Conservation (phyloP, 2,113 vertebrate species). For the Trogon melanurus region DNA sequence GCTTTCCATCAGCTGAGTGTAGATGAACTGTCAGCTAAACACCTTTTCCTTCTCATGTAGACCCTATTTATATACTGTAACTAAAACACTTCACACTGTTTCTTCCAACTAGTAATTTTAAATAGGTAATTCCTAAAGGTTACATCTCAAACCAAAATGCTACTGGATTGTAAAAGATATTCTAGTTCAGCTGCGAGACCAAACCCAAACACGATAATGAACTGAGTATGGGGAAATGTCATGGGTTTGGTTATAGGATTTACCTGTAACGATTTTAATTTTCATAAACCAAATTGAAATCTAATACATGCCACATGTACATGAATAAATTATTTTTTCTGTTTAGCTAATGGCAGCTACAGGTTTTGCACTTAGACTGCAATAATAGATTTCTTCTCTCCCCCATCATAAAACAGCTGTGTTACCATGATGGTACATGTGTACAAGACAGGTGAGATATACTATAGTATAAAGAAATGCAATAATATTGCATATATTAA, state of each 20-base stretch:
- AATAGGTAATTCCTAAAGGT: neutral
- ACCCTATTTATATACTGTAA: neutral
- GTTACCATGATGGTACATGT: neutral
- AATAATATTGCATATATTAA: neutral
- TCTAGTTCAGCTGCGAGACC: neutral
- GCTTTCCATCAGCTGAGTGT: neutral
- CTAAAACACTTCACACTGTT: neutral
- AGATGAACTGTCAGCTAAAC: neutral
- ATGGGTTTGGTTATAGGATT: neutral
- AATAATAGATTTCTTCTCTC: neutral
- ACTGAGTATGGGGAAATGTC: neutral
- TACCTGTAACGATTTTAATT: neutral
- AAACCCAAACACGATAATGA: neutral
- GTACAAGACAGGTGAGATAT: neutral
- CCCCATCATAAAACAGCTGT: neutral
- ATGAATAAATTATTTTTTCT: accelerated
- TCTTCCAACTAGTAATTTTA: neutral
- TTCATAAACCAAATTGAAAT: neutral
- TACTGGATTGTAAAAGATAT: neutral
- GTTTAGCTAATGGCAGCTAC: neutral
- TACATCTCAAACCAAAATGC: neutral
- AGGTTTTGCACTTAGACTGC: neutral
- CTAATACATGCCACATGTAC: neutral
- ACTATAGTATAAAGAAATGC: neutral
- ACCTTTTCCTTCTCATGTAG: neutral